Evolutionary conservation across 2,888 invertebrate species (phyloP), one percentile per base, ranked within the genome.

Genomic region (Corythucha ciliata): DNA sequence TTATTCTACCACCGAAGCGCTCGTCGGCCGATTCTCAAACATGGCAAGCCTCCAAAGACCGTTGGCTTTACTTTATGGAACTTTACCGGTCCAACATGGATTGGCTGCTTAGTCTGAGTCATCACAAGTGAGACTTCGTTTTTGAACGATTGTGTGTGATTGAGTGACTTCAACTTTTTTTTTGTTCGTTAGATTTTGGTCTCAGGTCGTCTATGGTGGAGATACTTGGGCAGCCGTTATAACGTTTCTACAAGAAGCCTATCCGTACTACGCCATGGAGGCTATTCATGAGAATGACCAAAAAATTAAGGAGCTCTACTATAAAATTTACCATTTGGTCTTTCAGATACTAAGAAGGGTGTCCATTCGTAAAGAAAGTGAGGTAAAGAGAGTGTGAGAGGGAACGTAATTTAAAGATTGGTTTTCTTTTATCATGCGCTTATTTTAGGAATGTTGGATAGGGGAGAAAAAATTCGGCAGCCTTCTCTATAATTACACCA

Each of bases 301-400:
- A n/a, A 63, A 67, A 10, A 69, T 76, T 20, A 71, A 72, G 37
- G 71, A 78, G 24, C 72, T 79, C 37, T 74, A 86, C 33, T 72
- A 77, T 54, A 73, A 74, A 46, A 63, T 77, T 12, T 69, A 72
- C 52, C 64, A 67, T 34, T 66, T 72, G 16, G 77, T 87, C 48
- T 78, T 89, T 42, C 70, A 81, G 20, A 72, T 87, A 7, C 80
- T 83, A 63, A 75, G 82, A 58, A 76, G 92, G 62, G 74, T 93
- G 58, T 74, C 85, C 8, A 88, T 86, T 10, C 80, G 80, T 66
- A 81, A 80, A 61, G 86, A 89, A 66, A 81, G 81, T 14, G 76
- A 79, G 69, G 83, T 82, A 65, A 65, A 63, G 45, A 36, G 40
- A 39, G 47, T 21, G n/a, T 44, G 40, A 29, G 42, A 10, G 14